A percentile compares a stretch with the other conserved stretches of the same genome.
Conservation (phyloP, 2,888 invertebrate genomes). For the Smittia aterrima region DNA sequence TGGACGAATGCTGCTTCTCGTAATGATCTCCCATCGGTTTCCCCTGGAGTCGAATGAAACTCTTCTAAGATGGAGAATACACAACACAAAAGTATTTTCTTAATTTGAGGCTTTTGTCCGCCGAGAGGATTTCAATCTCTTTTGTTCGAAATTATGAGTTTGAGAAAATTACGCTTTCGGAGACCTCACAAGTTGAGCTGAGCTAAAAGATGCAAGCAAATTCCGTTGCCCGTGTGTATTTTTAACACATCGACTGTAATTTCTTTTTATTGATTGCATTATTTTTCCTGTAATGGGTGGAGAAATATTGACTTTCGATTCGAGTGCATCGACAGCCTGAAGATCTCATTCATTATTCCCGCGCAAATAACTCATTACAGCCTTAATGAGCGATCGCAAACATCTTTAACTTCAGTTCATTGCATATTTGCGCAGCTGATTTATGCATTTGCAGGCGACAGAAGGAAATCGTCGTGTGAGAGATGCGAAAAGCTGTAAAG, state of each 20-base stretch:
- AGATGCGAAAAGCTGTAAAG: slow-evolving; percentile 4
- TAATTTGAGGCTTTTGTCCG: slow-evolving; percentile 17
- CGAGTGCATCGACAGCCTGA: neutral
- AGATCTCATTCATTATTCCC: neutral
- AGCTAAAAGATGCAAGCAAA: neutral
- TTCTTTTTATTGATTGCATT: slow-evolving; percentile 25
- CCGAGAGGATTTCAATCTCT: neutral
- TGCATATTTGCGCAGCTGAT: neutral
- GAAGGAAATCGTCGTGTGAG: neutral
- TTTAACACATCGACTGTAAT: slow-evolving; percentile 11
- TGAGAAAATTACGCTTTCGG: neutral
- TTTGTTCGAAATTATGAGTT: slow-evolving; percentile 13
- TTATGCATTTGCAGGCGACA: neutral
- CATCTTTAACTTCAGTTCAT: neutral
- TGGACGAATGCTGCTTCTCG: neutral
- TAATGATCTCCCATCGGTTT: slow-evolving; percentile 7
- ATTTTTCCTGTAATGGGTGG: neutral
- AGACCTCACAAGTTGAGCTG: slow-evolving; percentile 23
- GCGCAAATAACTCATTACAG: slow-evolving; percentile 13
- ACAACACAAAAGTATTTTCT: neutral
- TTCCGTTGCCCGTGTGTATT: neutral
- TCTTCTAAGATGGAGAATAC: slow-evolving; percentile 23
- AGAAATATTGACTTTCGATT: slow-evolving; percentile 9
- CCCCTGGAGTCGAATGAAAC: neutral
- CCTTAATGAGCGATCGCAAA: slow-evolving; percentile 10